Base-by-base conservation (phyloP, 2,888 invertebrate genomes). In the Lamproptera curius region DNA sequence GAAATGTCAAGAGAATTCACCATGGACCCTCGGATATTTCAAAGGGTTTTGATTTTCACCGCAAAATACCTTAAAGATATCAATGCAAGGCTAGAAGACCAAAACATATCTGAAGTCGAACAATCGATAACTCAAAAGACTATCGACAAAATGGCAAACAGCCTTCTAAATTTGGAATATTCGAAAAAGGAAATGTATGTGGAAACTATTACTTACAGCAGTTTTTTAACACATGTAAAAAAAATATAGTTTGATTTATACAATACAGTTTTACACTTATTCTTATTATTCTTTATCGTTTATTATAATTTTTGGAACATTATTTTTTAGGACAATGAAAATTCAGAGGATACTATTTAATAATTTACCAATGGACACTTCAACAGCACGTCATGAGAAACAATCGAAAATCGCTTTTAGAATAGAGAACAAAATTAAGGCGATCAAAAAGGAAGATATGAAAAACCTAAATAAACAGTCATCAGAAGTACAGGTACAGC, bases 251-350 rank as follows among this genome's bases (percentile, higher is more conserved):
- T n/a, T n/a, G n/a, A n/a, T n/a, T n/a, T n/a, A n/a, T n/a, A n/a
- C n/a, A n/a, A n/a, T n/a, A n/a, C n/a, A n/a, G n/a, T n/a, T n/a
- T n/a, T n/a, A n/a, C n/a, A n/a, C n/a, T n/a, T n/a, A n/a, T n/a
- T n/a, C n/a, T n/a, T n/a, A n/a, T n/a, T n/a, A n/a, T n/a, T n/a
- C n/a, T n/a, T n/a, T n/a, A n/a, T n/a, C n/a, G n/a, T n/a, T n/a
- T n/a, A n/a, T n/a, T n/a, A n/a, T n/a, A n/a, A n/a, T n/a, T n/a
- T n/a, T n/a, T 20, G 20, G 20, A 20, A 6, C 4, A 20, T 6
- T 20, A 6, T 38, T 3, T 46, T 47, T 37, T 16, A 47, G 47
- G n/a, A 28, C 20, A 42, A 42, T 47, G 23, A 42, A 37, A 33
- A 11, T 47, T 5, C 17, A 33, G 20, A 47, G 37, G 23, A 38